Evolutionary conservation across 2,888 invertebrate species (phyloP), one percentile per base, ranked within the genome.

Genomic region (Choristoneura rosaceana): DNA sequence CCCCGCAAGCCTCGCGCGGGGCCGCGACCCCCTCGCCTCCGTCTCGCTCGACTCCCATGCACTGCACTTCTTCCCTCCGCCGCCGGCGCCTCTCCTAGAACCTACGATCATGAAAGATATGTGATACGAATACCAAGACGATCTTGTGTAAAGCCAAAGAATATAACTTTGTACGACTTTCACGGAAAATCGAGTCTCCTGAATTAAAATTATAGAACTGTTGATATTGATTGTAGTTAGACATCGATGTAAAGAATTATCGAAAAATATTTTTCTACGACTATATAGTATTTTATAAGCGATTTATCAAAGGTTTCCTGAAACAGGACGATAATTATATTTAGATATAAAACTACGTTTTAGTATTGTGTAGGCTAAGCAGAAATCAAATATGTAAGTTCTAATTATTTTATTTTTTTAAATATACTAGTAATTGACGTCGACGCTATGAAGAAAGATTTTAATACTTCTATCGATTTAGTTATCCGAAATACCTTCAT

Each of bases 51-150:
- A 87, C 59, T 75, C 78, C 41, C 71, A 82, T 15, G 82, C 88
- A 0, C 81, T 84, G 15, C 84, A 81, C 15, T 87, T 84, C 79
- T 82, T 87, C 69, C 77, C 81, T 55, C 80, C 84, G 70, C 79
- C 84, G 62, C 84, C 84, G 65, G 84, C 76, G 62, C 69, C 84
- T 5, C 77, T 87, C 50, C 80, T 85, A 58, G 82, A 84, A 60
- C 66, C 74, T 12, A 55, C 66, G 41, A 47, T 69, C 74, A 78
- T 87, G 25, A 84, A 85, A 52, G 90, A 90, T 75, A 90, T 93
- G 78, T 93, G 93, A 93, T 93, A 93, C 80, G 88, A 90, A 74
- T 82, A 83, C 74, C 91, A 91, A 85, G 92, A 92, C 70, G 92
- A 93, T 82, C 84, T 91, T 79, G 92, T 93, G 80, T 93, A 89